Evolutionary conservation across 1,140 invertebrate species (phyloP).

Genomic region (Drosophila santomea): DNA sequence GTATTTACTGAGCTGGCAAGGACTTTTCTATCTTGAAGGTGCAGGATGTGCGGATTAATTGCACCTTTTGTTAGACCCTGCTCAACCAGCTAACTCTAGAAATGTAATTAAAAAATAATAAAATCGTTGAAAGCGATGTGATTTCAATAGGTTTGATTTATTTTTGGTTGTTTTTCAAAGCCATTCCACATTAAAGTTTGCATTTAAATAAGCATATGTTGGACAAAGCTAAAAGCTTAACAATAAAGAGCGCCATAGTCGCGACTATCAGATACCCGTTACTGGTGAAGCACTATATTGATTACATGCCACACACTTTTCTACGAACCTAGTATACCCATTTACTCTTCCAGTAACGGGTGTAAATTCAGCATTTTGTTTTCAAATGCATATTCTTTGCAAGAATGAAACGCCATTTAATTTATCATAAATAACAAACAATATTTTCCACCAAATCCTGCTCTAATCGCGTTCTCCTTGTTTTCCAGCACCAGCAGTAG

Average conservation of each 20-base stretch:
- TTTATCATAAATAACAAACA: constrained; percentile 30
- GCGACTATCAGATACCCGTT: too few relatives aligned
- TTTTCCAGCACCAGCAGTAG: constrained; percentile 25
- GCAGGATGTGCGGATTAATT: constrained; percentile 34
- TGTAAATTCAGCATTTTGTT: neutral
- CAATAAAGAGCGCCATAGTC: neutral
- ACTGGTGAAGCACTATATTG: too few relatives aligned
- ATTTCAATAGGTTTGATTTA: too few relatives aligned
- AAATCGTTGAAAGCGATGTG: neutral
- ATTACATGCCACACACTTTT: too few relatives aligned
- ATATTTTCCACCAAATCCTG: constrained; percentile 12
- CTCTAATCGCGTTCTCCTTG: neutral
- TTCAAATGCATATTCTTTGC: neutral
- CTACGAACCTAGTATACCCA: too few relatives aligned
- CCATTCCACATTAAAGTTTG: neutral
- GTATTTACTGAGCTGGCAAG: constrained; percentile 35
- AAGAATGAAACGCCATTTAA: constrained; percentile 6
- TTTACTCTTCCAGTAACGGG: too few relatives aligned
- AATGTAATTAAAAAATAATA: neutral
- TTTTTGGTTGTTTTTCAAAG: too few relatives aligned
- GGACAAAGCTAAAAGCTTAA: neutral
- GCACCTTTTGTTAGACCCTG: constrained; percentile 1
- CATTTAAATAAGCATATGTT: constrained; percentile 32
- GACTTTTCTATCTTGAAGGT: constrained; percentile 9
- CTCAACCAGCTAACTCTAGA: too few relatives aligned